phyloP scores from a whole-genome alignment of 92 coral and sea anemone genomes.

The Diadumene lineata region DNA sequence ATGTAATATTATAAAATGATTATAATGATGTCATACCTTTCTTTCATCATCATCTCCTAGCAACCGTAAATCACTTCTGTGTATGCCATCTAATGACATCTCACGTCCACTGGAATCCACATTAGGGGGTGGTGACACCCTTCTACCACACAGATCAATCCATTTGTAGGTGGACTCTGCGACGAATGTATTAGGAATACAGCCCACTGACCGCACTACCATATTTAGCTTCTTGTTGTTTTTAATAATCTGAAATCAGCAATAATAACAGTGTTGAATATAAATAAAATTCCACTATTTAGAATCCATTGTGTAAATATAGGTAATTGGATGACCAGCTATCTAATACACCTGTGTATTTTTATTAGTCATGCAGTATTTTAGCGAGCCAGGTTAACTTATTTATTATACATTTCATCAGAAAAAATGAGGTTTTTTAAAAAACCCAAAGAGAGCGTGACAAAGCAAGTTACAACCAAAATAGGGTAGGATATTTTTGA shows the following conservation, averaged over 20 bases:
- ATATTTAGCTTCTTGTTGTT: slow-evolving; percentile 67
- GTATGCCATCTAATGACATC: slow-evolving; percentile 67
- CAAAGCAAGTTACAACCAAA: too few species aligned
- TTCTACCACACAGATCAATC: slow-evolving; percentile 79
- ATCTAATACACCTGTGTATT: too few species aligned
- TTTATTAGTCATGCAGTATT: too few species aligned
- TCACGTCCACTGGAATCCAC: slow-evolving; percentile 74
- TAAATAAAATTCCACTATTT: not conserved
- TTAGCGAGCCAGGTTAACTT: too few species aligned
- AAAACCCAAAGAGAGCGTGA: too few species aligned
- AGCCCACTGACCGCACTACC: slow-evolving; percentile 85
- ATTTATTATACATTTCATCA: too few species aligned
- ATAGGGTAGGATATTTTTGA: too few species aligned
- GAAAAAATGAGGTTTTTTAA: too few species aligned
- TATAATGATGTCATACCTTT: slow-evolving; percentile 85
- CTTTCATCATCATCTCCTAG: slow-evolving; percentile 98
- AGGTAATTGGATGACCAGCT: too few species aligned
- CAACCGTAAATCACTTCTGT: slow-evolving; percentile 90
- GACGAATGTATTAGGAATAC: slow-evolving; percentile 85
- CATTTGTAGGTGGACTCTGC: slow-evolving; percentile 93
- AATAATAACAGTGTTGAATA: not conserved
- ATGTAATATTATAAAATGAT: too few species aligned
- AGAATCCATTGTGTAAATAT: not conserved
- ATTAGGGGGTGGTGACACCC: slow-evolving; percentile 82
- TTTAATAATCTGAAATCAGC: slow-evolving; percentile 66